phyloP scores from a whole-genome alignment of 2,113 vertebrate genomes.

The Eleginops maclovinus region DNA sequence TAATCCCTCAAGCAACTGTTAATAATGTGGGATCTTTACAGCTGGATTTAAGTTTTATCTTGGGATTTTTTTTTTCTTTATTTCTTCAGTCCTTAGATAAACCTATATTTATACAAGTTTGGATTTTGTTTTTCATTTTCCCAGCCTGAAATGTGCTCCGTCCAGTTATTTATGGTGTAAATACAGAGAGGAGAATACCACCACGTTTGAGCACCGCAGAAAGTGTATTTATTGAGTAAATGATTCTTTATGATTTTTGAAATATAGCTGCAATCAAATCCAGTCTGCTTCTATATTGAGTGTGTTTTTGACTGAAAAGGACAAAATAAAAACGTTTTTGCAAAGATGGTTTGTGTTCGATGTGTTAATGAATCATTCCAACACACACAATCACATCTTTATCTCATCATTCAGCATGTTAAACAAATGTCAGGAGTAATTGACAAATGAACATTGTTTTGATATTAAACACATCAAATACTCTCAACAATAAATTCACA shows the following conservation, averaged over 20 bases:
- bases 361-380: neutral
- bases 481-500: neutral
- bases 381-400: neutral
- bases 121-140: slow-evolving; percentile 68
- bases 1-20: slow-evolving; percentile 41
- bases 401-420: neutral
- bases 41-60: slow-evolving; percentile 33
- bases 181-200: slow-evolving; percentile 88
- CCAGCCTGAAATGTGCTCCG: slow-evolving; percentile 89
- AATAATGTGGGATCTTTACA: slow-evolving; percentile 45
- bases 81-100: slow-evolving; percentile 54
- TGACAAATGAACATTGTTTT: neutral
- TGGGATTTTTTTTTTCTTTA: slow-evolving; percentile 10
- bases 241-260: slow-evolving; percentile 89
- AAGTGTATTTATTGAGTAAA: slow-evolving; percentile 98
- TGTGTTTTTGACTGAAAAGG: slow-evolving; percentile 74
- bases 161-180: slow-evolving; percentile 99
- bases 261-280: slow-evolving; percentile 88
- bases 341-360: slow-evolving; percentile 14
- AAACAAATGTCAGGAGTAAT: neutral
- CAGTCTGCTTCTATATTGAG: slow-evolving; percentile 54
- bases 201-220: slow-evolving; percentile 92
- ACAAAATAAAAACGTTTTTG: slow-evolving; percentile 70
- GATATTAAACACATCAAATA: neutral
- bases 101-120: slow-evolving; percentile 79